Conservation (phyloP, 2,888 invertebrate species). For the Andrena dorsata region DNA sequence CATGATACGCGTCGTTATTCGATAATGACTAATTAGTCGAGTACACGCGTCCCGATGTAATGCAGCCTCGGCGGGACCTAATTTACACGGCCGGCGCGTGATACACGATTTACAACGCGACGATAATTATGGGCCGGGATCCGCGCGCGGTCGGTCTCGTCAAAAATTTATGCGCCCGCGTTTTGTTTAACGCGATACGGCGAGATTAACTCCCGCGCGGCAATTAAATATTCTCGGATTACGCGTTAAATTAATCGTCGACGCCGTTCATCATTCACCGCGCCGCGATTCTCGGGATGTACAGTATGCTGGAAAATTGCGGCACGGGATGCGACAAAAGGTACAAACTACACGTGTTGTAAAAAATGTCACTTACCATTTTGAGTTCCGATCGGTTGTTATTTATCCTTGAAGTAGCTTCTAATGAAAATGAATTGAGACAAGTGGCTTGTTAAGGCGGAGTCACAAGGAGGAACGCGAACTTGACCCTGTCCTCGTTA, state of each 20-base stretch:
- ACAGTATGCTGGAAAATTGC: no score
- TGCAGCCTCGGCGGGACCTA: slow-evolving; percentile 20
- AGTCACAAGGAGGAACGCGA: no score
- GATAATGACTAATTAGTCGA: slow-evolving; percentile 64
- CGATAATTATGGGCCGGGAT: slow-evolving; percentile 43
- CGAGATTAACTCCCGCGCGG: slow-evolving; percentile 32
- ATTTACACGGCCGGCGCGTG: slow-evolving; percentile 42
- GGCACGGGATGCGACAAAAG: no score
- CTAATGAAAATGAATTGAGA: no score
- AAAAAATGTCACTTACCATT: neutral
- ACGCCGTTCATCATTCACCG: neutral
- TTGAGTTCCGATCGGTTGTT: no score
- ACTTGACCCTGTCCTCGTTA: no score
- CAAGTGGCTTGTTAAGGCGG: no score
- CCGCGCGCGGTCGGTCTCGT: slow-evolving; percentile 1
- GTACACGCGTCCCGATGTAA: slow-evolving; percentile 22
- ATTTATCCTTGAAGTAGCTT: no score
- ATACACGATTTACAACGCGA: slow-evolving; percentile 50
- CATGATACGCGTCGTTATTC: slow-evolving; percentile 46
- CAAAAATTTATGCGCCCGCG: slow-evolving; percentile 42
- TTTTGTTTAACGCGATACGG: slow-evolving; percentile 20
- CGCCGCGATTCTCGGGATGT: neutral
- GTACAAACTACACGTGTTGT: no score
- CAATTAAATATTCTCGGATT: slow-evolving; percentile 42
- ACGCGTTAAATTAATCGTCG: slow-evolving; percentile 6